A percentile compares a stretch with the other conserved stretches of the same genome.
phyloP scores from a whole-genome alignment of 2,113 vertebrate genomes.

The Erythrocercus mccallii region DNA sequence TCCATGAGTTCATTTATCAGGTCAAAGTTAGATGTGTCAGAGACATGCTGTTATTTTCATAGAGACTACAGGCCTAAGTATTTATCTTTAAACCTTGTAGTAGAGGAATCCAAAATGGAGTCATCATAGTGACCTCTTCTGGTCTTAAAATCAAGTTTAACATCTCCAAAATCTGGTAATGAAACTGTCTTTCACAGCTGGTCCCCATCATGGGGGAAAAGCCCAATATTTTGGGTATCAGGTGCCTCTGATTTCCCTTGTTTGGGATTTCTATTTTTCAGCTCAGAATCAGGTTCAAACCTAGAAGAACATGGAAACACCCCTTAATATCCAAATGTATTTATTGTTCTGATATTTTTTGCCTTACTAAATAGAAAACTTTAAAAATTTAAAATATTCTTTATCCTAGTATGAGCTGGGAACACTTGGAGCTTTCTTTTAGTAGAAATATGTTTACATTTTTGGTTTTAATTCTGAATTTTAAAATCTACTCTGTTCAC shows the following conservation, averaged over 20 bases:
- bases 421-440: background rate
- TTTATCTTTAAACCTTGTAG: background rate
- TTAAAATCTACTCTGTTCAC: background rate
- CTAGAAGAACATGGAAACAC: background rate
- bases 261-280: background rate
- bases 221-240: fast-evolving
- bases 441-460: background rate
- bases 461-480: background rate
- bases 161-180: background rate
- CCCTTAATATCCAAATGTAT: background rate
- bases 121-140: background rate
- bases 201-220: background rate
- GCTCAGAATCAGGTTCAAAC: background rate
- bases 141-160: background rate
- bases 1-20: background rate
- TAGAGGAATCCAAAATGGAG: background rate
- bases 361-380: background rate
- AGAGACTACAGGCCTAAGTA: background rate
- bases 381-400: background rate
- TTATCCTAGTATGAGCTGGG: background rate
- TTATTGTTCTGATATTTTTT: background rate
- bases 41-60: background rate
- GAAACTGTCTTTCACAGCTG: background rate
- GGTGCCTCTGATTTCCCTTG: background rate
- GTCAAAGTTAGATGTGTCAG: background rate